Evolutionary conservation across 2,797 vertebrate species (phyloP).

Genomic region (Mastacembelus armatus): DNA sequence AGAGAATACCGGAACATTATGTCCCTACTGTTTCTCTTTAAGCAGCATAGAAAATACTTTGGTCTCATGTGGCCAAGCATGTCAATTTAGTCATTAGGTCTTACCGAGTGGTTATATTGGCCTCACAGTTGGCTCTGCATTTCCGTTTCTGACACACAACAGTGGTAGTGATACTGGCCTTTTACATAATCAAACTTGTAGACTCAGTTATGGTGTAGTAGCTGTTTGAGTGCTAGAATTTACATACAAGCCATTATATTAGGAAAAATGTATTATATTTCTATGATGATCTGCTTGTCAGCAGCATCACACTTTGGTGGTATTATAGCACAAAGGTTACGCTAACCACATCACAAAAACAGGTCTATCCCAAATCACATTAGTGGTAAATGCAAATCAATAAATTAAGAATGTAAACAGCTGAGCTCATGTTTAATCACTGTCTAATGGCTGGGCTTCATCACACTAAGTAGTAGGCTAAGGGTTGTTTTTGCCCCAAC

Average conservation of each 20-base stretch:
- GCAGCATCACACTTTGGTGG: neutral
- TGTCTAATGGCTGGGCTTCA: conserved; percentile 46
- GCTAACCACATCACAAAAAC: conserved; percentile 6
- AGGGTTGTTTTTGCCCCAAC: neutral
- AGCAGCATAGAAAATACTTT: neutral
- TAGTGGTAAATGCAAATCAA: conserved; percentile 51
- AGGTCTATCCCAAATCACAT: conserved; percentile 29
- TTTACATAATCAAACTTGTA: neutral
- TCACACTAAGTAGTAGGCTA: conserved; percentile 39
- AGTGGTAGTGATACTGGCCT: no score
- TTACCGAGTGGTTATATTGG: no score
- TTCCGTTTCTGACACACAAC: no score
- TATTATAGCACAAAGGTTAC: conserved; percentile 13
- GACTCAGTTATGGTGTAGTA: neutral
- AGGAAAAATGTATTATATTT: no score
- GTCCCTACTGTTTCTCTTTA: neutral
- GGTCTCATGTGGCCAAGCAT: neutral
- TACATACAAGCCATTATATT: no score
- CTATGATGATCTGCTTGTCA: conserved; percentile 20
- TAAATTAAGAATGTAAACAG: conserved; percentile 55
- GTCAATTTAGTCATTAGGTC: neutral
- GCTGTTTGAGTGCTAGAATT: neutral
- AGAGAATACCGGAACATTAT: no score
- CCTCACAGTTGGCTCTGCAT: neutral
- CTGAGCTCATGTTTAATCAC: conserved; percentile 57